Evolutionary conservation across 2,797 vertebrate genomes (phyloP).

Genomic region (Alectoris magna): DNA sequence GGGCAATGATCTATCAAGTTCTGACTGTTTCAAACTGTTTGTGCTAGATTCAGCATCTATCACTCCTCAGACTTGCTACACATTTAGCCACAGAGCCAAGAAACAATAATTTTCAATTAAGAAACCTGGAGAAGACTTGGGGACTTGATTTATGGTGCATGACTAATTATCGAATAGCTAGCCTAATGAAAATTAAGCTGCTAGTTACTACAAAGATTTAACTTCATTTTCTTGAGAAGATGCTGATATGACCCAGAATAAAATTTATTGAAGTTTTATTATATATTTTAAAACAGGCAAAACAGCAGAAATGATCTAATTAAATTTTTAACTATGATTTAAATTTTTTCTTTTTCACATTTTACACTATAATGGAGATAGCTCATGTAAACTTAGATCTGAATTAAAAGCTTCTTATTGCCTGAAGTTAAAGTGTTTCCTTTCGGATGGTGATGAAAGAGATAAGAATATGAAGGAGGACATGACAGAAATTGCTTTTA

Average conservation of each 20-base stretch:
- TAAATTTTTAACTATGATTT: slow-evolving; percentile 64
- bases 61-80: slow-evolving; percentile 87
- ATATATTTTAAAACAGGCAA: slow-evolving; percentile 68
- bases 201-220: slow-evolving; percentile 87
- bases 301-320: slow-evolving; percentile 70
- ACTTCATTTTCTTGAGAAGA: slow-evolving; percentile 87
- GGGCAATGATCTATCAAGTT: slow-evolving; percentile 96
- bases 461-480: slow-evolving; percentile 25
- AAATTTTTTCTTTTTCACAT: slow-evolving; percentile 58
- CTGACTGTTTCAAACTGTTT: slow-evolving; percentile 98
- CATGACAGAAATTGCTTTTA: slow-evolving; percentile 61
- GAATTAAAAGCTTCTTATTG: slow-evolving; percentile 69
- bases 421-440: slow-evolving; percentile 57
- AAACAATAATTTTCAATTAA: slow-evolving; percentile 98
- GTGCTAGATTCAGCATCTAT: slow-evolving; percentile 93
- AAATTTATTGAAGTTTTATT: slow-evolving; percentile 74
- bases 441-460: slow-evolving; percentile 55
- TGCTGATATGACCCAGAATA: slow-evolving; percentile 75
- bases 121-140: slow-evolving; percentile 92
- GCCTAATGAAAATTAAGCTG: slow-evolving; percentile 90
- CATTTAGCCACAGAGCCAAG: slow-evolving; percentile 87
- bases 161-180: slow-evolving; percentile 93
- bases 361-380: slow-evolving; percentile 54
- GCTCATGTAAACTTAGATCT: slow-evolving; percentile 64
- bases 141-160: slow-evolving; percentile 96